These are phyloP conservation scores for Lepidurus apus DNA, from an alignment of 1,140 invertebrate species.

Conservation along the genomic window DNA sequence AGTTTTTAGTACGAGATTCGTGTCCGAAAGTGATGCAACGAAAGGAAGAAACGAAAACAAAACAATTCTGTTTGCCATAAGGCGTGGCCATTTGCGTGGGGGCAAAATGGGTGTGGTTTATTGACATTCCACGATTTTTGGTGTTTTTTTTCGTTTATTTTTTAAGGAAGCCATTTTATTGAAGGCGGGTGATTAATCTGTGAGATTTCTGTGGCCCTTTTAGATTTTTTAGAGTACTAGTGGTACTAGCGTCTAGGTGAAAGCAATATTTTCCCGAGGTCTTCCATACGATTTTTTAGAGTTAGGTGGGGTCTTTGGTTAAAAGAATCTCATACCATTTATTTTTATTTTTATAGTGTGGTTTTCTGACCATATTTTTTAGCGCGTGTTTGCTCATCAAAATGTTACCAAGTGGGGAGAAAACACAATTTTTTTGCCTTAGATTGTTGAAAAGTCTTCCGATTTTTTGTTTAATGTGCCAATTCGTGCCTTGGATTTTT, in stretches of 20 bases:
- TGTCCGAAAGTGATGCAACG: too few species aligned
- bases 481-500: background rate
- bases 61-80: background rate
- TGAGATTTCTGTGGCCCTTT: too few species aligned
- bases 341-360: background rate
- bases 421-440: background rate
- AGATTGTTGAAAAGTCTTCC: slow-evolving; percentile 11
- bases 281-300: background rate
- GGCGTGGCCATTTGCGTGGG: background rate
- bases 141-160: too few species aligned
- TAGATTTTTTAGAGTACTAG: too few species aligned
- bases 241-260: too few species aligned
- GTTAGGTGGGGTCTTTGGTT: background rate
- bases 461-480: background rate
- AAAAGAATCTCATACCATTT: background rate
- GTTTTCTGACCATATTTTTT: background rate
- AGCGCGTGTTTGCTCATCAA: background rate
- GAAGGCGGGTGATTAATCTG: too few species aligned
- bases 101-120: background rate
- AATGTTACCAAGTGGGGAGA: background rate
- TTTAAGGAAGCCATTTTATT: too few species aligned
- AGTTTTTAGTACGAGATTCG: too few species aligned
- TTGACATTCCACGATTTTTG: background rate
- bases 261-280: background rate
- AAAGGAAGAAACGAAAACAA: background rate